phyloP scores from a whole-genome alignment of 2,888 invertebrate genomes.

The Hesperia comma region DNA sequence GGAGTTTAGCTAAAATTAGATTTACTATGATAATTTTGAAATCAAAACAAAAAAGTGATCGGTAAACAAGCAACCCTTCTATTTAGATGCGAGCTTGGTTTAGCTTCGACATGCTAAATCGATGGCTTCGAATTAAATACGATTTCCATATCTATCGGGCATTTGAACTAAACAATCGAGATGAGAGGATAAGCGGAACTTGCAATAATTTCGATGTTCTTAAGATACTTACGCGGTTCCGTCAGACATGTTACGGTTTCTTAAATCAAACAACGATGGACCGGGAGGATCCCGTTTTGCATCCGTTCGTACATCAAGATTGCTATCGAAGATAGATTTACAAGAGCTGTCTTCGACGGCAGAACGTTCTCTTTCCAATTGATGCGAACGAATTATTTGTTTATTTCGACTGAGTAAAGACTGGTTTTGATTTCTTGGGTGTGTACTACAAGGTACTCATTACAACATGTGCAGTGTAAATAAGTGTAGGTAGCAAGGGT shows the following conservation, averaged over 20 bases:
- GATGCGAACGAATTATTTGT: slow-evolving; percentile 70
- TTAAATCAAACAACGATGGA: slow-evolving; percentile 71
- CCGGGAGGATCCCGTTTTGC: slow-evolving; percentile 76
- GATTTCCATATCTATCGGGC: slow-evolving; percentile 55
- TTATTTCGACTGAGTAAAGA: slow-evolving; percentile 60
- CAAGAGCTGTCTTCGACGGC: slow-evolving; percentile 74
- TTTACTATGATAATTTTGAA: slow-evolving; percentile 38
- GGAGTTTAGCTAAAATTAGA: slow-evolving; percentile 52
- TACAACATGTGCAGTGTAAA: slow-evolving; percentile 41
- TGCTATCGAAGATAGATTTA: slow-evolving; percentile 81
- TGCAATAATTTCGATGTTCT: slow-evolving; percentile 46
- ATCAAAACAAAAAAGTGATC: slow-evolving; percentile 1
- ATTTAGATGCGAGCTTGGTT: slow-evolving; percentile 31
- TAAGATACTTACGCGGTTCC: slow-evolving; percentile 50
- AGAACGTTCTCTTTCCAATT: slow-evolving; percentile 65
- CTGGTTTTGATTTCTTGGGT: slow-evolving; percentile 47
- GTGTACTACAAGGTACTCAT: slow-evolving; percentile 46
- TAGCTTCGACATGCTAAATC: slow-evolving; percentile 46
- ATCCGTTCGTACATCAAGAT: slow-evolving; percentile 84
- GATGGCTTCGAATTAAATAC: slow-evolving; percentile 52
- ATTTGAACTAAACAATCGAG: slow-evolving; percentile 70
- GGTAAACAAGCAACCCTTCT: background rate
- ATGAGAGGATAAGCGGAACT: slow-evolving; percentile 66
- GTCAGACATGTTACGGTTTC: slow-evolving; percentile 62
- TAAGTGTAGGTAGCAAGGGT: slow-evolving; percentile 38